Evolutionary conservation across 2,113 vertebrate genomes (phyloP).

Genomic region (Protobothrops flavoviridis): DNA sequence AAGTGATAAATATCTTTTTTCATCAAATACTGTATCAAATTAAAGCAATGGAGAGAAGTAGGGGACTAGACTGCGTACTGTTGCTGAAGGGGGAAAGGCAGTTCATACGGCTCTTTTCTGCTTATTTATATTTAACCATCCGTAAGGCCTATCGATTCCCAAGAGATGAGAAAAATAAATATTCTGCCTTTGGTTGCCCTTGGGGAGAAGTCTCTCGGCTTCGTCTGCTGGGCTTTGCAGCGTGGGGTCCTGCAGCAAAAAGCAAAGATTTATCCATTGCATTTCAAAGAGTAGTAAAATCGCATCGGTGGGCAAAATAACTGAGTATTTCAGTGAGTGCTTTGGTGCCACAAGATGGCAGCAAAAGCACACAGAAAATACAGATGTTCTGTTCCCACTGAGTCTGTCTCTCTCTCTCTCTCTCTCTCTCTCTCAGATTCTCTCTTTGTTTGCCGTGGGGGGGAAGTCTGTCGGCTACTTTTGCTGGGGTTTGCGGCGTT

Average conservation of each 20-base stretch:
- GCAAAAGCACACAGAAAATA: constrained; percentile 43
- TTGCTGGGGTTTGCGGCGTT: background rate
- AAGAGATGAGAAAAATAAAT: background rate
- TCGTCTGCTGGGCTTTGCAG: background rate
- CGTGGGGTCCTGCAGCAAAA: background rate
- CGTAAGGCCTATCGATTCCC: background rate
- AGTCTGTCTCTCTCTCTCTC: background rate
- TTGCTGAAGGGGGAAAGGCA: background rate
- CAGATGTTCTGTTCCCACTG: accelerated
- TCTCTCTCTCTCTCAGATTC: no score
- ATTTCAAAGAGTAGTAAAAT: constrained; percentile 17
- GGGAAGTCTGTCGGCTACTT: background rate
- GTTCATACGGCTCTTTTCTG: background rate
- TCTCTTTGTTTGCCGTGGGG: background rate
- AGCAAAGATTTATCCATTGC: background rate
- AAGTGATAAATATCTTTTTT: background rate
- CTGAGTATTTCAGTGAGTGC: background rate
- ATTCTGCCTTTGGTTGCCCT: constrained; percentile 12
- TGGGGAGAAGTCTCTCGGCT: background rate
- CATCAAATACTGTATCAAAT: background rate
- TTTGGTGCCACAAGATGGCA: constrained; percentile 71
- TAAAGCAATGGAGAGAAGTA: background rate
- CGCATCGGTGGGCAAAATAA: background rate
- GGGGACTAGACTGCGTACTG: background rate
- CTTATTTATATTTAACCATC: background rate